A percentile compares a stretch with the other conserved stretches of the same genome.
Conservation (phyloP, 2,797 vertebrate genomes). For the Furcifer pardalis region DNA sequence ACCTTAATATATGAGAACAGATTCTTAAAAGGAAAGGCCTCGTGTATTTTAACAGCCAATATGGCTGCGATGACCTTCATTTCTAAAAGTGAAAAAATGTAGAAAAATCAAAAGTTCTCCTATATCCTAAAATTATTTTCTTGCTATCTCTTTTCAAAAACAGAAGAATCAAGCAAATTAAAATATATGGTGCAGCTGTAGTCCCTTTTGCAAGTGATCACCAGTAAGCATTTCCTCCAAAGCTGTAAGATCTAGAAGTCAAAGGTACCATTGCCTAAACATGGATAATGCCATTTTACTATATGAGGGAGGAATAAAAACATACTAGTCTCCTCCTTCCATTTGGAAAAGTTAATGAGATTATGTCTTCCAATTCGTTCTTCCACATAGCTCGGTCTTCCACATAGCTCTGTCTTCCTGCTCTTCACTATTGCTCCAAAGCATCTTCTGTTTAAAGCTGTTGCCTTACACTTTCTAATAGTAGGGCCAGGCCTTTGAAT, state of each 20-base stretch:
- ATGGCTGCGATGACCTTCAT: constrained; percentile 18
- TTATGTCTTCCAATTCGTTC: too few relatives aligned
- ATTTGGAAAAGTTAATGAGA: neutral
- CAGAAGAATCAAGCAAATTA: neutral
- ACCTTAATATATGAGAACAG: constrained; percentile 4
- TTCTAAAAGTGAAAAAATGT: constrained; percentile 24
- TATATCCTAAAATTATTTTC: neutral
- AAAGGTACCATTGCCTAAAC: neutral
- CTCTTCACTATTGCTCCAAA: too few relatives aligned
- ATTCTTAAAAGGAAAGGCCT: constrained; percentile 25
- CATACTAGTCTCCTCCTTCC: neutral
- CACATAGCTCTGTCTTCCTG: too few relatives aligned
- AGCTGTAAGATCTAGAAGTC: neutral
- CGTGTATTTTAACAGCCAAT: constrained; percentile 28
- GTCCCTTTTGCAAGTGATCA: neutral
- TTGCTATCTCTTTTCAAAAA: neutral
- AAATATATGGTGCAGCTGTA: neutral
- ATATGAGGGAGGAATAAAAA: neutral
- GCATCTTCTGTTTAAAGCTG: too few relatives aligned
- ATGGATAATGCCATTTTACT: neutral
- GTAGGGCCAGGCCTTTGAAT: neutral
- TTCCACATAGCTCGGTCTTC: too few relatives aligned
- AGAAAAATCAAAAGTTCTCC: neutral
- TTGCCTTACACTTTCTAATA: too few relatives aligned
- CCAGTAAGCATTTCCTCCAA: neutral